phyloP scores from a whole-genome alignment of 2,888 invertebrate genomes.

The Oegoconia quadripuncta region DNA sequence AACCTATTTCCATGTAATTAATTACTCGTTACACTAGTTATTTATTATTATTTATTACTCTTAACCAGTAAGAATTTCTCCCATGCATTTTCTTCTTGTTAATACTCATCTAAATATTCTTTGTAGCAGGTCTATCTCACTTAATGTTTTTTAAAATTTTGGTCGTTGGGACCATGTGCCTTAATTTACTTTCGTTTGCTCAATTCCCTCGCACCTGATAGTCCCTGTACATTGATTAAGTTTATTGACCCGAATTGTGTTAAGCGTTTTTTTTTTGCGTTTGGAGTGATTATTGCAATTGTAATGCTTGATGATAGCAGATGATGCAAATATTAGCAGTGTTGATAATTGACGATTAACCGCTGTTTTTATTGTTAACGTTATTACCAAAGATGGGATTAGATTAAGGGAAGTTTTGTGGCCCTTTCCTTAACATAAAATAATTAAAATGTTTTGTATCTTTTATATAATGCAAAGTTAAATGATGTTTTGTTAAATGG shows the following conservation, averaged over 20 bases:
- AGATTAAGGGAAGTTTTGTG: conserved; percentile 46
- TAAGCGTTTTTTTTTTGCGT: conserved; percentile 1
- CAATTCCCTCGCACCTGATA: conserved; percentile 60
- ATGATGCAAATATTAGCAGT: conserved; percentile 25
- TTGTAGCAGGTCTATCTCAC: too few relatives aligned
- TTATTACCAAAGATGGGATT: conserved; percentile 75
- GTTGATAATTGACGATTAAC: conserved; percentile 42
- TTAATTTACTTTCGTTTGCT: conserved; percentile 69
- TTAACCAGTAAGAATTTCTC: too few relatives aligned
- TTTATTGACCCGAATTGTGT: conserved; percentile 19
- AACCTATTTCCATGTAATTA: too few relatives aligned
- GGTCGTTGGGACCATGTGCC: conserved; percentile 63
- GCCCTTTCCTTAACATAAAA: conserved; percentile 63
- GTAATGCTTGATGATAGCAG: conserved; percentile 14
- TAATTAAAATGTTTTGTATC: conserved; percentile 71
- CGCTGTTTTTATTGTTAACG: conserved; percentile 64
- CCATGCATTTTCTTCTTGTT: conserved; percentile 21
- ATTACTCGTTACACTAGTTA: too few relatives aligned
- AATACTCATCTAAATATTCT: conserved; percentile 1
- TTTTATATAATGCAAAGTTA: conserved; percentile 69
- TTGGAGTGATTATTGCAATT: conserved; percentile 9
- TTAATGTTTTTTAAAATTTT: conserved; percentile 29
- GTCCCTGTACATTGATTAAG: conserved; percentile 46
- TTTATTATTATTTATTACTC: too few relatives aligned
- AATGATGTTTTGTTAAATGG: conserved; percentile 61